Evolutionary conservation across 2,888 invertebrate genomes (phyloP).

Genomic region (Ommatoiulus sabulosus): DNA sequence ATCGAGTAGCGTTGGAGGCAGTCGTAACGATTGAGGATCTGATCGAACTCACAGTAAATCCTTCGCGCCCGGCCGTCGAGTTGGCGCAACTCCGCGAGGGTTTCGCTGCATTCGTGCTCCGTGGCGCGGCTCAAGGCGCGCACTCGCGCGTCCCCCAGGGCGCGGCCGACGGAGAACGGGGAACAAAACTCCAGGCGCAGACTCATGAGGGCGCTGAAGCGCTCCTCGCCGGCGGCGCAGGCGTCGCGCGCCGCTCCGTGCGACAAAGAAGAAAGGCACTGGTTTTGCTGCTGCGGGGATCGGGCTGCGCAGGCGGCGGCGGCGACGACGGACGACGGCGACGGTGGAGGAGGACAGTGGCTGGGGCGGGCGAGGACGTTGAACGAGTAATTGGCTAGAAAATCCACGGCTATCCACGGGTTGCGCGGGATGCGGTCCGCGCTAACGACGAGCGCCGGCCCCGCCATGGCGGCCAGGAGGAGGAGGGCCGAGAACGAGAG

Average conservation of each 20-base stretch:
- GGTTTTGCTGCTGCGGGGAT: slow-evolving; percentile 53
- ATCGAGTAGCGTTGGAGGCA: slow-evolving; percentile 63
- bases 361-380: slow-evolving; percentile 57
- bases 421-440: slow-evolving; percentile 49
- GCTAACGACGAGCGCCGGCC: background rate
- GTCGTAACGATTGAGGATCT: slow-evolving; percentile 62
- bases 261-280: slow-evolving; percentile 56
- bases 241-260: background rate
- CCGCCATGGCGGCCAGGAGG: background rate
- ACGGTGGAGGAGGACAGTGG: slow-evolving; percentile 44
- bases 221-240: slow-evolving; percentile 42
- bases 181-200: slow-evolving; percentile 61
- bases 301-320: background rate
- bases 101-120: slow-evolving; percentile 45
- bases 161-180: slow-evolving; percentile 60
- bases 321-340: background rate
- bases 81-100: slow-evolving; percentile 51
- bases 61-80: slow-evolving; percentile 57
- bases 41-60: slow-evolving; percentile 60
- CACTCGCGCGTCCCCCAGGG: slow-evolving; percentile 55
- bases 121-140: slow-evolving; percentile 44
- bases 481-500: slow-evolving; percentile 44
- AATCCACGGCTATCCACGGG: slow-evolving; percentile 58
- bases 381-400: slow-evolving; percentile 58
- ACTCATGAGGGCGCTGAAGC: background rate